Base-by-base conservation (phyloP, 2,888 invertebrate species). In the Cephus pulcher region DNA sequence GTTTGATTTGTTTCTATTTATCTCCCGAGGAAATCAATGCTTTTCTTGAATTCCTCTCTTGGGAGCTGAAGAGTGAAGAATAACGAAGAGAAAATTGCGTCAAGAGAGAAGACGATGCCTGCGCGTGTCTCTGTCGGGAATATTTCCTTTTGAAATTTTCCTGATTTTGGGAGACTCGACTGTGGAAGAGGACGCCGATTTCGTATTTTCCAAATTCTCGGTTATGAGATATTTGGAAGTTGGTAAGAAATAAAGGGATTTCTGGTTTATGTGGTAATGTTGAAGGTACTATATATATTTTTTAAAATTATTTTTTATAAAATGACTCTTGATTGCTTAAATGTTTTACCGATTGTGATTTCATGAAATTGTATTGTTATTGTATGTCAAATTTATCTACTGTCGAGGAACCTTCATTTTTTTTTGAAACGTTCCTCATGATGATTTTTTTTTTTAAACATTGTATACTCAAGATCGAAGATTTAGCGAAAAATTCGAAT, bases 71-170 rank as follows among this genome's bases (percentile, higher is more conserved):
- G 56, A 56, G 56, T 56, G 56, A 56, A 56, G 56, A 56, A 56
- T 6, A 9, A 56, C 56, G 56, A 56, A 56, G 56, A 56, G 74
- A 82, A 70, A 77, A 81, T 76, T 33, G 76, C 78, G 78, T 75
- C 74, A 73, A 79, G 40, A 69, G 76, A 75, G 78, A 78, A 79
- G 78, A 76, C 73, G 77, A 78, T 35, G 34, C 76, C 35, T 73
- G 76, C 56, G 56, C 9, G 9, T 0, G 15, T 0, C 2, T 15
- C 23, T 0, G 23, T 56, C 56, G 23, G 56, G 78, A 78, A 78
- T 71, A 73, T 78, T 37, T 78, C 78, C 30, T 78, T 78, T 78
- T 78, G 78, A 76, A 32, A 76, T 73, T 6, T 78, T 78, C 73
- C 34, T 34, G 71, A 71, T 15, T 0, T 30, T 3, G 0, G 33